Percentiles rank a stretch among this genome's conserved stretches.
Evolutionary conservation across 2,797 vertebrate species (phyloP).

Genomic region (Limosa lapponica): DNA sequence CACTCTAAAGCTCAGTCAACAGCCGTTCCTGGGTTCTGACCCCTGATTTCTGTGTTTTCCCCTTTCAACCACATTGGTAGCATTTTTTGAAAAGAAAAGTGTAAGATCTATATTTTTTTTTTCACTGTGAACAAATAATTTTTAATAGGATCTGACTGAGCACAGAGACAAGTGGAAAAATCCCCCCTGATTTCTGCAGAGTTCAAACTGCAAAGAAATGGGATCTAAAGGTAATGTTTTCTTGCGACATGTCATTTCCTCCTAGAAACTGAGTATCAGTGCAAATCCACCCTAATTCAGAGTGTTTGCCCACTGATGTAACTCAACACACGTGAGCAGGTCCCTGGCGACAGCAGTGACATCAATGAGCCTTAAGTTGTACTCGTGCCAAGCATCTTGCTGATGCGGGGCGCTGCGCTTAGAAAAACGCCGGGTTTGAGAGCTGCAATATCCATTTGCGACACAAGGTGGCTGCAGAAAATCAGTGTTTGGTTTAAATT

Average conservation of each 20-base stretch:
- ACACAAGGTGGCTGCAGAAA: constrained; percentile 74
- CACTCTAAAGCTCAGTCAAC: constrained; percentile 61
- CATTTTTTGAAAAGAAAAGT: constrained; percentile 49
- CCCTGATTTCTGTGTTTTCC: constrained; percentile 68
- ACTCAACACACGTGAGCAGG: rapidly evolving
- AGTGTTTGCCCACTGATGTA: background rate
- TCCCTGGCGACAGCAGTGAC: background rate
- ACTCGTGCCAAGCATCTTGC: rapidly evolving
- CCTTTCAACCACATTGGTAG: constrained; percentile 70
- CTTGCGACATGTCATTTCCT: background rate
- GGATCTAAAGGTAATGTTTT: background rate
- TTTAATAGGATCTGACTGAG: background rate
- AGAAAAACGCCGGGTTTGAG: background rate
- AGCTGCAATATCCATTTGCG: constrained; percentile 9
- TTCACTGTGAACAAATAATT: background rate
- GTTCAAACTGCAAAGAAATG: background rate
- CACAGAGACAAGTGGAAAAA: background rate
- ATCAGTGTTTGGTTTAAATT: constrained; percentile 4
- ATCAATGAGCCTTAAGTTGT: background rate
- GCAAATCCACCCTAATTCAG: background rate
- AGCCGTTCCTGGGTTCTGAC: constrained; percentile 74
- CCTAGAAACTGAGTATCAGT: background rate
- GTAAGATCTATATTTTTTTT: background rate
- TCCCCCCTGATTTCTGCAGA: background rate
- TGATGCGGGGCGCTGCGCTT: rapidly evolving